phyloP scores from a whole-genome alignment of 2,888 invertebrate species.

The Onthophagus sagittarius region DNA sequence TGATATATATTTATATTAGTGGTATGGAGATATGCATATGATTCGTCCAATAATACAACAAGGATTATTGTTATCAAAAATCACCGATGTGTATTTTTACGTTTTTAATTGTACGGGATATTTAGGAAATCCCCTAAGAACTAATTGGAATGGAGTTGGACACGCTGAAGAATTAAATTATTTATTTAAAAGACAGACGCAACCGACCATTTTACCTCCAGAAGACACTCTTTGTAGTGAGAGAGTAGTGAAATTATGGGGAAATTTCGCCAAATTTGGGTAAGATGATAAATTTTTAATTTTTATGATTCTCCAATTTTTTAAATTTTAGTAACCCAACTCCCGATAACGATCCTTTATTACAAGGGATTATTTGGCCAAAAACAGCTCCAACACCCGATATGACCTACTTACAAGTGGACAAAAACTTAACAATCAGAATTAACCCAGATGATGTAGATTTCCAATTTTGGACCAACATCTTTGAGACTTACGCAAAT shows the following conservation, averaged over 20 bases:
- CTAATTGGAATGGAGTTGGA: neutral
- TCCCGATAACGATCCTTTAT: neutral
- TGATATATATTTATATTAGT: too few species aligned
- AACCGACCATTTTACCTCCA: neutral
- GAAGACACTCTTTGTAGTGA: neutral
- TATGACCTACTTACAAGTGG: neutral
- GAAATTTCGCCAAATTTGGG: neutral
- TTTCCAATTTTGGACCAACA: neutral
- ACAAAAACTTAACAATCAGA: neutral
- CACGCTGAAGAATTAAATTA: conserved; percentile 9
- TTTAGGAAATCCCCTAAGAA: neutral
- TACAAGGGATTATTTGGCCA: neutral
- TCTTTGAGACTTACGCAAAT: neutral
- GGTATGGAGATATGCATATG: conserved; percentile 2
- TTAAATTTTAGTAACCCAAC: conserved; percentile 1
- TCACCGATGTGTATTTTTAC: neutral
- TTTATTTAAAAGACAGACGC: neutral
- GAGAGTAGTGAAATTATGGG: neutral
- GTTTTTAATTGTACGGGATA: neutral
- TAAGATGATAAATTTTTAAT: neutral
- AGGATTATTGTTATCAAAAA: neutral
- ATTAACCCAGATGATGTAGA: neutral
- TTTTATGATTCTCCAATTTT: neutral
- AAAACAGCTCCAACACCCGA: neutral
- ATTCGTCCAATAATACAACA: conserved; percentile 4